Percentiles rank a stretch among this genome's conserved stretches.
These are phyloP conservation scores for Acanthaster planci DNA, from an alignment of 35 echinoderm and acorn worm genomes.

Conservation along the genomic window DNA sequence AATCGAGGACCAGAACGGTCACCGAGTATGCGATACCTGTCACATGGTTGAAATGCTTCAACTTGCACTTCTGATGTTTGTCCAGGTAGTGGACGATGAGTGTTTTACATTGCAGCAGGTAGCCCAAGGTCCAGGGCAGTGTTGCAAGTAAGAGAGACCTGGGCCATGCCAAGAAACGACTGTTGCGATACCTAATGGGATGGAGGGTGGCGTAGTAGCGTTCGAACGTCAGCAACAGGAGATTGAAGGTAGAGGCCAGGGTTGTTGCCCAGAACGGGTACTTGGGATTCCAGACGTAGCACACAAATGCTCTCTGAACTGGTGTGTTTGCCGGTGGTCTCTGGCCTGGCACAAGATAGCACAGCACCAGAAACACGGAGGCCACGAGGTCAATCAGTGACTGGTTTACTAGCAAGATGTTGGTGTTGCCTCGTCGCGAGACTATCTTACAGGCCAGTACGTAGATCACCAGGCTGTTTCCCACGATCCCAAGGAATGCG, in stretches of 20 bases:
- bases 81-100: not conserved
- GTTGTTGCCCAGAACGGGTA: conserved; percentile 42
- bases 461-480: conserved; percentile 34
- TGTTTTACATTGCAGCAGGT: not conserved
- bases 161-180: not conserved
- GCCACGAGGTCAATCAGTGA: conserved; percentile 35
- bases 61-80: conserved; percentile 22
- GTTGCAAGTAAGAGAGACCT: not conserved
- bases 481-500: conserved; percentile 20
- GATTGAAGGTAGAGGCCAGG: conserved; percentile 28
- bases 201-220: conserved; percentile 46
- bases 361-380: not conserved
- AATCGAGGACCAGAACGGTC: conserved; percentile 10
- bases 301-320: not conserved
- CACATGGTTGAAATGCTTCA: not conserved
- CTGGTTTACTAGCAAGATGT: conserved; percentile 41
- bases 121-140: not conserved
- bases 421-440: conserved; percentile 6
- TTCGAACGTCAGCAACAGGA: conserved; percentile 32
- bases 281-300: conserved; percentile 13
- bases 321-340: not conserved
- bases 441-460: conserved; percentile 20
- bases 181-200: conserved; percentile 16
- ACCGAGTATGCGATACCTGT: conserved; percentile 11
- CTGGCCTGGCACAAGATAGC: not conserved